A percentile compares a stretch with the other conserved stretches of the same genome.
Conservation (phyloP, 53 echinoderm and acorn worm species). For the Hippasteria phrygiana region DNA sequence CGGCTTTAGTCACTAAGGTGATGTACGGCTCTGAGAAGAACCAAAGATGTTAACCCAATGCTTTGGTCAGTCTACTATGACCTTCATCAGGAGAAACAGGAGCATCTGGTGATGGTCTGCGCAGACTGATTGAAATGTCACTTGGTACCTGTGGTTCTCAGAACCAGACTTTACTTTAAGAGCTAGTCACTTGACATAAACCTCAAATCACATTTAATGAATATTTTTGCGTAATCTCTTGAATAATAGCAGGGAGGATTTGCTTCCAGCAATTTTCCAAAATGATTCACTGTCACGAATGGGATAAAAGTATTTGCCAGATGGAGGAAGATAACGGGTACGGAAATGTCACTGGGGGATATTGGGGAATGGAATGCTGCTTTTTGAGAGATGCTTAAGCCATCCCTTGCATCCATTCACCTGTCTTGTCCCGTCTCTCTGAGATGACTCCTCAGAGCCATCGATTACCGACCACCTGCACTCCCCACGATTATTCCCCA, state of each 20-base stretch:
- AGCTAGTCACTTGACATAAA: no score
- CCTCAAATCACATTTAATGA: no score
- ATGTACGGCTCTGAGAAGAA: no score
- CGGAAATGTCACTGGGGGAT: not conserved
- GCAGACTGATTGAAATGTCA: no score
- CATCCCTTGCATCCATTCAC: slow-evolving; percentile 37
- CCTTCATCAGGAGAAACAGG: no score
- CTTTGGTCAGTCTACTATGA: no score
- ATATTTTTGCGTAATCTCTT: no score
- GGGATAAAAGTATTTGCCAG: slow-evolving; percentile 9
- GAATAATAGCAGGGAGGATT: not conserved
- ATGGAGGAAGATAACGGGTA: not conserved
- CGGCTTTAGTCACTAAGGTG: no score
- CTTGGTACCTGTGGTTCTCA: no score
- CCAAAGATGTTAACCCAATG: no score
- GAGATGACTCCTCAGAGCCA: slow-evolving; percentile 27
- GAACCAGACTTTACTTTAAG: no score
- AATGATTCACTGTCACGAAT: slow-evolving; percentile 1
- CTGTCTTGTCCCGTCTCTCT: slow-evolving; percentile 29
- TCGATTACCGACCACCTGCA: slow-evolving; percentile 41
- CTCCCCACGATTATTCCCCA: slow-evolving; percentile 26
- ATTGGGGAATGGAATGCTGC: slow-evolving; percentile 11
- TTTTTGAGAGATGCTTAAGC: not conserved
- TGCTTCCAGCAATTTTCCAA: not conserved
- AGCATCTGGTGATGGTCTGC: no score